Base-by-base conservation (phyloP, 2,113 vertebrate species). In the Cynoglossus semilaevis region DNA sequence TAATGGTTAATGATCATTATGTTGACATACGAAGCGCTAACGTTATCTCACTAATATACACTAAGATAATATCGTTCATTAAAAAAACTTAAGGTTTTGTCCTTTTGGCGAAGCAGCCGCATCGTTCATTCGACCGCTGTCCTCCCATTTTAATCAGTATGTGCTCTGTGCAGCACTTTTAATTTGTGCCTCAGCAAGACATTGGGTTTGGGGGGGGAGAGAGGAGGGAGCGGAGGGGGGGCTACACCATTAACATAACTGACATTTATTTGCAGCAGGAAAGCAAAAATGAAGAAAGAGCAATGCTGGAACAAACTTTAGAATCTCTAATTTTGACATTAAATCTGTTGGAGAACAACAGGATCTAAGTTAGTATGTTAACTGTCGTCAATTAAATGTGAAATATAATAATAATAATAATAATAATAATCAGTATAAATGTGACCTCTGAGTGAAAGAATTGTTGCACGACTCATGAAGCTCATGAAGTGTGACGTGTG, bases 71-170 rank as follows among this genome's bases (percentile, higher is more conserved):
- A 29, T 29, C 6, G 16, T 54, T 42, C 15, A 34, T 51, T 44
- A 18, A 47, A 18, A 47, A 41, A 41, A 45, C 13, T 34, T 41
- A 40, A 48, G 18, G 12, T 63, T 63, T 48, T 69, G 22, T 35
- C 46, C 37, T 72, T 70, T 70, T 58, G 49, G 58, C 19, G 55
- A 13, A 35, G 18, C 0, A 10, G 17, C 9, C 37, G 29, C 49
- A 64, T 72, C 34, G 50, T 67, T 67, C 47, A 78, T 63, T 75
- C 43, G 53, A 55, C 56, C 51, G 34, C 29, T 41, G 37, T 22
- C 70, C 35, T 29, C 15, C 36, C 37, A 49, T 63, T 52, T 58
- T 16, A 71, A 58, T 64, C 56, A 51, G 22, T 35, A 15, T 67
- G 53, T 49, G 34, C 49, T 65, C 49, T 48, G 14, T 47, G 51